Base-by-base conservation (phyloP, 2,113 vertebrate genomes). In the Actenoides hombroni region DNA sequence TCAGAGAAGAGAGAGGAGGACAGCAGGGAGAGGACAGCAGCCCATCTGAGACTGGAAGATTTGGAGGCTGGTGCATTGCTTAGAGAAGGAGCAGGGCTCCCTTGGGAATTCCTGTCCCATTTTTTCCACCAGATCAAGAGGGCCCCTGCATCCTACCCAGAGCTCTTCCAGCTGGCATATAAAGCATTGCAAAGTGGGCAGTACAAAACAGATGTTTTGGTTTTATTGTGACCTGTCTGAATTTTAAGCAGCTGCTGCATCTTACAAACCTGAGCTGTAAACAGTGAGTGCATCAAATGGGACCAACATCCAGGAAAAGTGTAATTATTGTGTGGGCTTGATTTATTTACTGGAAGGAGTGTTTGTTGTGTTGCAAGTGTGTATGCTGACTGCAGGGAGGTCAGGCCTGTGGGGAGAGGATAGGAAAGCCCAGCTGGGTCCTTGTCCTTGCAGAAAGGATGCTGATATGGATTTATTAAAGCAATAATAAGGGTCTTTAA, bases 401-500 rank as follows among this genome's bases (percentile, higher is more conserved):
- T 92, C 83, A 94, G 83, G 65, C 49, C 74, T 91, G 59, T 44
- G 17, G 65, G 79, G 37, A 81, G 61, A 87, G 74, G 74, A 65
- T 56, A 83, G 53, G 63, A 89, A 56, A 80, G 57, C 85, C n/a
- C 51, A 28, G 18, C 26, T 12, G 3, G 40, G 56, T 94, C 71
- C 85, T 85, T 56, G 81, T 90, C 74, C 51, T 85, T 84, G 90
- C 80, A 91, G 78, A 91, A 92, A 93, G 80, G 77, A 82, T 87
- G 76, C 87, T 86, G 75, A 73, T 96, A 85, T 48, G 79, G 51
- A 73, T 92, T 94, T 91, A 97, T 97, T 97, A 97, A 97, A 97
- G 97, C 97, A 97, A 97, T 97, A 97, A 97, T 77, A 96, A 97
- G 95, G 95, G 92, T 97, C 86, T 95, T 91, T 48, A 94, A 92